Percentiles rank a stretch among this genome's conserved stretches.
phyloP scores from a whole-genome alignment of 2,888 invertebrate genomes.

The Thymelicus lineola region DNA sequence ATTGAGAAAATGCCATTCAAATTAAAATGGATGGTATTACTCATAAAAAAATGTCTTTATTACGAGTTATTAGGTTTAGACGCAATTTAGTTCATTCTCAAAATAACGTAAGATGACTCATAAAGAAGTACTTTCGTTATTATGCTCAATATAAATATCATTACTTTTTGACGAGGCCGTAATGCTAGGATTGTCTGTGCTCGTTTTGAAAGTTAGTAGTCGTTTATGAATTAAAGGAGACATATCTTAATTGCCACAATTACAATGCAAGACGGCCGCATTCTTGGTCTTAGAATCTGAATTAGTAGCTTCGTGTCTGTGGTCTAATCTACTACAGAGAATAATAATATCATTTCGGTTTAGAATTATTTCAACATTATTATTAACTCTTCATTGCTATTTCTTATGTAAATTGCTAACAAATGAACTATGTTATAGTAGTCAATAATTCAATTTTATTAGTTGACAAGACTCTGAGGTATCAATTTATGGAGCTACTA shows the following conservation, averaged over 20 bases:
- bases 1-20: too few relatives aligned
- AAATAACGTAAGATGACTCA: slow-evolving; percentile 1
- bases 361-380: neutral
- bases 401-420: too few relatives aligned
- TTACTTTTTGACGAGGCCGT: slow-evolving; percentile 31
- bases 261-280: slow-evolving; percentile 66
- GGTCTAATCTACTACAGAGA: slow-evolving; percentile 20
- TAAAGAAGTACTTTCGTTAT: neutral
- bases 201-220: slow-evolving; percentile 51
- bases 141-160: slow-evolving; percentile 5
- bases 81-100: neutral
- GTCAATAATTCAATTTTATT: too few relatives aligned
- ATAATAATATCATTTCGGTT: slow-evolving; percentile 18
- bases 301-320: slow-evolving; percentile 35
- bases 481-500: too few relatives aligned
- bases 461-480: too few relatives aligned
- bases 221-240: slow-evolving; percentile 66
- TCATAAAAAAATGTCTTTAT: too few relatives aligned
- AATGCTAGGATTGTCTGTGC: slow-evolving; percentile 36
- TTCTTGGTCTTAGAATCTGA: slow-evolving; percentile 51
- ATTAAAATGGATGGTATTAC: too few relatives aligned
- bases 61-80: too few relatives aligned
- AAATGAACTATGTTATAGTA: too few relatives aligned
- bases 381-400: too few relatives aligned
- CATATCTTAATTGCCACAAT: slow-evolving; percentile 74